These are phyloP conservation scores for Clostera curtula DNA, from an alignment of 2,888 invertebrate genomes.

Conservation along the genomic window DNA sequence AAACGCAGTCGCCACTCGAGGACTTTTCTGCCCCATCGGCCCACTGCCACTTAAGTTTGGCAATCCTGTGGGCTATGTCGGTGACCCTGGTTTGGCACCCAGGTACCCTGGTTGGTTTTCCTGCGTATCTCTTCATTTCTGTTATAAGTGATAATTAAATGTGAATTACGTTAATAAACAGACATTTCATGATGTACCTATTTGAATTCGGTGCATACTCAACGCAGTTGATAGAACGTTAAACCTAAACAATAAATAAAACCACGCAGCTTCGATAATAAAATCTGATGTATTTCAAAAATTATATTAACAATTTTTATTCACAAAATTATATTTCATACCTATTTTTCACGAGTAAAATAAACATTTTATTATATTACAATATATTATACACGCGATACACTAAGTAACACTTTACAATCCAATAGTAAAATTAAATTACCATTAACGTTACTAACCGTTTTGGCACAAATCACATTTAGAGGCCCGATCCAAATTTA, in stretches of 20 bases:
- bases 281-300: conserved; percentile 61
- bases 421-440: conserved; percentile 37
- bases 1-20: no score
- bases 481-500: conserved; percentile 31
- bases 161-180: no score
- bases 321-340: conserved; percentile 39
- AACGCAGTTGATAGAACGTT: not conserved
- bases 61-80: no score
- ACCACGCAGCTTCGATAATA: conserved; percentile 27
- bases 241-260: conserved; percentile 1
- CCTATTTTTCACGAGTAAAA: conserved; percentile 30
- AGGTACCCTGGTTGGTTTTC: no score
- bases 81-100: no score
- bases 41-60: no score
- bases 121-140: no score
- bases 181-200: no score
- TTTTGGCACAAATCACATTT: conserved; percentile 57
- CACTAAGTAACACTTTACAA: conserved; percentile 54
- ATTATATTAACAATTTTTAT: conserved; percentile 48
- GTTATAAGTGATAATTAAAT: no score
- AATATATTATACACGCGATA: conserved; percentile 47
- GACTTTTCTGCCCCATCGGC: no score
- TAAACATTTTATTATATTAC: conserved; percentile 38
- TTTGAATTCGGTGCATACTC: no score
- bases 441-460: conserved; percentile 20